Percentiles rank a stretch among this genome's conserved stretches.
These are phyloP conservation scores for Schizaphis graminum DNA, from an alignment of 2,888 invertebrate species.

Conservation along the genomic window DNA sequence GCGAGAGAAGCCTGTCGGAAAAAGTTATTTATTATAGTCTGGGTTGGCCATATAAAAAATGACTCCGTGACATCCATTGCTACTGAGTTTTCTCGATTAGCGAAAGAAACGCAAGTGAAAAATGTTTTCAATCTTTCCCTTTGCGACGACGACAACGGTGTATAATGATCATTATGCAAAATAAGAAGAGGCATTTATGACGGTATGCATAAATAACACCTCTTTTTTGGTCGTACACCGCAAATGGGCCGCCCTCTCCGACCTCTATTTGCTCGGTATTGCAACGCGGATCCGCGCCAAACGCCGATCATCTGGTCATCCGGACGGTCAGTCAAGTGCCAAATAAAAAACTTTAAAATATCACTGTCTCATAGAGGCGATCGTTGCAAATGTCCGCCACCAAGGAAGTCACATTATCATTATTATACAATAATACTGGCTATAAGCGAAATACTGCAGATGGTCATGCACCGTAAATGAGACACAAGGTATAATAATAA, in stretches of 20 bases:
- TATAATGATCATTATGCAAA: constrained; percentile 58
- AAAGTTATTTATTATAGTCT: constrained; percentile 63
- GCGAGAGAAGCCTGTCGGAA: constrained; percentile 53
- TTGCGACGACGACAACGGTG: constrained; percentile 33
- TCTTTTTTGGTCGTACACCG: background rate
- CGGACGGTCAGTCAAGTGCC: background rate
- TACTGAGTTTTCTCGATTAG: constrained; percentile 65
- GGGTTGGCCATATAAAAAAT: constrained; percentile 62
- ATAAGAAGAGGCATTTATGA: constrained; percentile 36
- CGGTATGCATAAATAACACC: constrained; percentile 34
- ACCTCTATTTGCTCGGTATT: background rate
- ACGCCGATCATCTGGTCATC: background rate
- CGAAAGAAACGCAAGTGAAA: constrained; percentile 60
- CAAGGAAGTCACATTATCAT: too few species aligned
- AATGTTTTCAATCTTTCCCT: constrained; percentile 61
- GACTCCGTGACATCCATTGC: constrained; percentile 65
- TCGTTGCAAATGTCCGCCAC: background rate
- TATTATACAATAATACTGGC: background rate
- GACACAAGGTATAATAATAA: background rate
- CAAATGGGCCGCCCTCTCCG: background rate
- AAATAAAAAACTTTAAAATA: background rate
- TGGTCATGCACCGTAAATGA: background rate
- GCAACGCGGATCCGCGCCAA: background rate
- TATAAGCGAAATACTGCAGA: background rate
- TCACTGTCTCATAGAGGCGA: background rate